Evolutionary conservation across 2,797 vertebrate species (phyloP).

Genomic region (Cebuella pygmaea): DNA sequence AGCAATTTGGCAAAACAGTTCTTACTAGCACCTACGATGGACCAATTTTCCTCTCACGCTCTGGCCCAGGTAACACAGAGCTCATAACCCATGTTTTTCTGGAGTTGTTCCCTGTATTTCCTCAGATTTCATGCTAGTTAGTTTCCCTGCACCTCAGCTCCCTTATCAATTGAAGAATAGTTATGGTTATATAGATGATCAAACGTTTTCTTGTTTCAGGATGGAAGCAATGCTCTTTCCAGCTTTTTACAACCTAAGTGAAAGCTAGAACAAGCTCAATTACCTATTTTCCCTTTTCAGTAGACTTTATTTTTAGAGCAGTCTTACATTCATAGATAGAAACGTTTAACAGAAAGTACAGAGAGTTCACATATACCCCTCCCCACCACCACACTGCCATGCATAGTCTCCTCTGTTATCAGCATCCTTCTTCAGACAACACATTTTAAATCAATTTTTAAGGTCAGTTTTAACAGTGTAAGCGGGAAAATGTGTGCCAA

Average conservation of each 20-base stretch:
- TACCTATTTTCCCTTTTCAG: neutral
- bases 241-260: neutral
- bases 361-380: neutral
- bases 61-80: neutral
- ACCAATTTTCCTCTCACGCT: neutral
- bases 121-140: neutral
- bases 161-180: neutral
- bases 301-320: neutral
- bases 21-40: neutral
- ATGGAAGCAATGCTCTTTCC: neutral
- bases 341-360: neutral
- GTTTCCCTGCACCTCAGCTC: neutral
- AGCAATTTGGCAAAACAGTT: neutral
- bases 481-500: neutral
- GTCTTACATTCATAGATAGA: neutral
- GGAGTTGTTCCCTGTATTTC: too few species aligned
- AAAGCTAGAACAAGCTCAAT: neutral
- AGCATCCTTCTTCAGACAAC: neutral
- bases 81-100: neutral
- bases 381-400: accelerated
- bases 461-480: neutral
- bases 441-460: neutral
- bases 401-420: neutral
- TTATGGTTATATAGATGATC: neutral
- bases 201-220: neutral